Conservation (phyloP, 2,888 invertebrate genomes). For the Catocala nupta region DNA sequence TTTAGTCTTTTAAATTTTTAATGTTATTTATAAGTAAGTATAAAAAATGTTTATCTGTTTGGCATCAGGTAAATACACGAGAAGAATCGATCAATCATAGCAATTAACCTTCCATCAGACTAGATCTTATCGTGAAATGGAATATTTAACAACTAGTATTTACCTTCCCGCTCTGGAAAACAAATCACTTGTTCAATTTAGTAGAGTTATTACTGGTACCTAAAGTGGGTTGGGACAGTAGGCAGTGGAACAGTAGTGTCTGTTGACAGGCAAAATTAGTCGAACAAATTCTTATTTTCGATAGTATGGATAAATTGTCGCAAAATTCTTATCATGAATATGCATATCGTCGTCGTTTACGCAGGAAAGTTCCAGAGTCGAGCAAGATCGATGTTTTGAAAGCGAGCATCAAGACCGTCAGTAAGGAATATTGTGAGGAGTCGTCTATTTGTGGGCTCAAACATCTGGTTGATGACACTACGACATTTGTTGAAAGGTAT, state of each 20-base stretch:
- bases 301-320: conserved; percentile 29
- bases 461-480: conserved; percentile 75
- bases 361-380: conserved; percentile 46
- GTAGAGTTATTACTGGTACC: background rate
- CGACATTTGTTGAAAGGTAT: conserved; percentile 76
- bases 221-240: no score
- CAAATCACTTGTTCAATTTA: conserved; percentile 9
- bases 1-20: background rate
- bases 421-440: conserved; percentile 79
- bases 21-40: conserved; percentile 11
- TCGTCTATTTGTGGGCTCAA: conserved; percentile 83
- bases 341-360: conserved; percentile 36
- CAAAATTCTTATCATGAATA: conserved; percentile 28
- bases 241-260: no score
- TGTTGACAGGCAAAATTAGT: no score
- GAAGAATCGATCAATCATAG: conserved; percentile 77
- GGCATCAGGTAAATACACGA: conserved; percentile 50
- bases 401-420: conserved; percentile 69
- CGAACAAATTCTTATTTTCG: no score
- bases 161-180: conserved; percentile 40
- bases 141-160: conserved; percentile 75
- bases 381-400: conserved; percentile 61
- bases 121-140: conserved; percentile 77
- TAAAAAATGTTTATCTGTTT: conserved; percentile 40
- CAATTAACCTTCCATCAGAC: conserved; percentile 71